Evolutionary conservation across 2,113 vertebrate species (phyloP), one percentile per base, ranked within the genome.

Genomic region (Spilogale gracilis): DNA sequence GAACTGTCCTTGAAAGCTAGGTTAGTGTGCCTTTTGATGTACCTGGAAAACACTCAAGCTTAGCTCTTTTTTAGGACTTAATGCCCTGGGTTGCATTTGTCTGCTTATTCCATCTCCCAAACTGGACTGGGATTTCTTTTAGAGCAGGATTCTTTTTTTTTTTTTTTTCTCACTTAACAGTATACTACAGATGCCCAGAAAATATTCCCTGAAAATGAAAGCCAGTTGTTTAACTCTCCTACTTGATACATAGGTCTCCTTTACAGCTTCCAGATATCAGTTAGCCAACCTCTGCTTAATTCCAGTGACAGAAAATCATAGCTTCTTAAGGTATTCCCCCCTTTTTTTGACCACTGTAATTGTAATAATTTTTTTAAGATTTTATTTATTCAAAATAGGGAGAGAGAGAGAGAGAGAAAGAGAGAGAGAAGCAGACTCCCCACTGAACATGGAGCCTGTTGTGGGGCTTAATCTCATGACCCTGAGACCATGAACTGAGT

Each of bases 101-200:
- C 18, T 61, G 0, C 27, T 79, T 95, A 54, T 52, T 0, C 3
- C 71, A 5, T 38, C 25, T 91, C 18, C 12, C 2, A 45, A 16
- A 76, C 9, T 69, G 61, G 23, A 50, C 27, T 54, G 38, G 45
- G 38, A 60, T 78, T 76, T 78, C 65, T 82, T 67, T 61, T 43
- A 71, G 21, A 80, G 43, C 1, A 71, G 43, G 1, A 61, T 90
- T 94, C 10, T 54, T 80, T 97, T 96, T 80, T 71, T 25, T 58
- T 92, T 97, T 96, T 90, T 67, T 25, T 73, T 87, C 13, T 43
- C 14, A 84, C 25, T 74, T 81, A 85, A 30, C n/a, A 45, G 30
- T 61, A 56, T 1, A 67, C 17, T 89, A n/a, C 6, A 61, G 54
- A 94, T 86, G 6, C 25, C 21, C 6, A 54, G 23, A 58, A 65